These are phyloP conservation scores for Teinopalpus imperialis DNA, from an alignment of 2,888 invertebrate genomes.

Conservation along the genomic window DNA sequence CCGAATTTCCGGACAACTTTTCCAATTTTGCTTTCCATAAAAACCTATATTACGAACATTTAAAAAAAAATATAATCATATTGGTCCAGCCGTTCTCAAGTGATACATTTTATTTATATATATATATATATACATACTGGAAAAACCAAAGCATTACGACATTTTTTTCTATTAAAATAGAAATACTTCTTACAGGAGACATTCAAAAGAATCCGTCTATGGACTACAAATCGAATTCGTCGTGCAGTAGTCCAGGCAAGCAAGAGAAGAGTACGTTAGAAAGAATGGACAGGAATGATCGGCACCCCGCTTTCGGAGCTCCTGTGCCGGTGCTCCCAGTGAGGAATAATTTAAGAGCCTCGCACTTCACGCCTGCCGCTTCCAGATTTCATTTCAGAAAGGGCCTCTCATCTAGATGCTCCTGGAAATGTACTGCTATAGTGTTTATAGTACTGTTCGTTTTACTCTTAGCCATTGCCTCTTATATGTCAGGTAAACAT, in stretches of 20 bases:
- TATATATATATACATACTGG: too few relatives aligned
- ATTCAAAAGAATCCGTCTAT: constrained; percentile 92
- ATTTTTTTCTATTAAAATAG: too few relatives aligned
- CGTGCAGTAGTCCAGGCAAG: constrained; percentile 91
- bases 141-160: too few relatives aligned
- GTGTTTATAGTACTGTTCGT: constrained; percentile 92
- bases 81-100: too few relatives aligned
- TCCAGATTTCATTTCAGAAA: constrained; percentile 94
- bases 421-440: constrained; percentile 96
- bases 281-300: constrained; percentile 81
- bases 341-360: constrained; percentile 86
- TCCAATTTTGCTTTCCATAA: too few relatives aligned
- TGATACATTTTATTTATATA: too few relatives aligned
- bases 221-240: constrained; percentile 94
- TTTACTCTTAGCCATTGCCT: constrained; percentile 90
- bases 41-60: too few relatives aligned
- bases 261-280: constrained; percentile 81
- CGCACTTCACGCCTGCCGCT: constrained; percentile 86
- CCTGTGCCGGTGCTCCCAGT: constrained; percentile 90
- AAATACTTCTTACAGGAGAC: constrained; percentile 86
- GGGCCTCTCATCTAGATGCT: constrained; percentile 92
- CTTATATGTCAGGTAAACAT: constrained; percentile 91
- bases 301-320: constrained; percentile 84
- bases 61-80: too few relatives aligned
- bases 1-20: too few relatives aligned